A percentile compares a stretch with the other conserved stretches of the same genome.
Evolutionary conservation across 1,140 invertebrate genomes (phyloP).

Genomic region (Leucophenga varia): DNA sequence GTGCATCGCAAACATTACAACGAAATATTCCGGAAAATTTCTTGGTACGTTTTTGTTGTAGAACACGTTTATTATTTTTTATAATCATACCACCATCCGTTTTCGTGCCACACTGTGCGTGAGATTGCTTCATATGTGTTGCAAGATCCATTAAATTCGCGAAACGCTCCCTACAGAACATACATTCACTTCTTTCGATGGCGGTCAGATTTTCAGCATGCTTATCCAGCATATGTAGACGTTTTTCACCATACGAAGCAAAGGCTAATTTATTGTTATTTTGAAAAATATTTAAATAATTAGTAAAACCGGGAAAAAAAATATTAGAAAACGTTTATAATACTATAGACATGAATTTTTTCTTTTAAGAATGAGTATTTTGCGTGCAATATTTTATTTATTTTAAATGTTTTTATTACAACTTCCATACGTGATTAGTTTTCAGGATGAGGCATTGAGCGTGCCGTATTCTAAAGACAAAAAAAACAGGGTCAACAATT

Average conservation of each 20-base stretch:
- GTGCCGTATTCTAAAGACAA: too few relatives aligned
- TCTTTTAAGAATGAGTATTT: too few relatives aligned
- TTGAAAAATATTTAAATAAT: too few relatives aligned
- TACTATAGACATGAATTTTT: too few relatives aligned
- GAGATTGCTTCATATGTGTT: slow-evolving; percentile 38
- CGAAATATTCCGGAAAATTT: slow-evolving; percentile 45
- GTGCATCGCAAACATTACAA: slow-evolving; percentile 34
- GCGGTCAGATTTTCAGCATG: slow-evolving; percentile 45
- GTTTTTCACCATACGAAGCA: slow-evolving; percentile 43
- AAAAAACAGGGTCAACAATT: too few relatives aligned
- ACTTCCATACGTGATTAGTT: too few relatives aligned
- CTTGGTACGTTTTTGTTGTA: slow-evolving; percentile 39
- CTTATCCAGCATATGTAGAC: slow-evolving; percentile 43
- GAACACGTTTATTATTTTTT: slow-evolving; percentile 43
- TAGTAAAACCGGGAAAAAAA: too few relatives aligned
- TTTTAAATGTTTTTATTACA: too few relatives aligned
- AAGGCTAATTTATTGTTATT: too few relatives aligned
- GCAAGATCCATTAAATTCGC: slow-evolving; percentile 29
- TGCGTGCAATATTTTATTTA: too few relatives aligned
- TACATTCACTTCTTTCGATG: slow-evolving; percentile 48
- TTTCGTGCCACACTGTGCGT: slow-evolving; percentile 19
- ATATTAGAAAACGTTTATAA: too few relatives aligned
- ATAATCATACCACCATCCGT: slow-evolving; percentile 23
- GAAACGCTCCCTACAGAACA: slow-evolving; percentile 43
- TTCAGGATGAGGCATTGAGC: too few relatives aligned